Conservation (phyloP, 1,140 invertebrate species). For the Reticulitermes speratus region DNA sequence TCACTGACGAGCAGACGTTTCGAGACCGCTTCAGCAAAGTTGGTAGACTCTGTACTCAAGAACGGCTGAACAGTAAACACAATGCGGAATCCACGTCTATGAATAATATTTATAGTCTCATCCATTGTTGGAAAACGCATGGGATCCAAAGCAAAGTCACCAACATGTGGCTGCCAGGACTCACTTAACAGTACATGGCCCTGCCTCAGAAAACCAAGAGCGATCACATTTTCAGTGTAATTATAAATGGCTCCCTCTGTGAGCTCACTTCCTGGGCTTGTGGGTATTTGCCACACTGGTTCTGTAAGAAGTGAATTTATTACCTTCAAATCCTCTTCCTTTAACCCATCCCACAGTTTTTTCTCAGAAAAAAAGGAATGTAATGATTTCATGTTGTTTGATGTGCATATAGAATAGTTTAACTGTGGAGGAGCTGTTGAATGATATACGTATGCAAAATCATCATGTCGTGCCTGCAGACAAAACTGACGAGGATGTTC, state of each 20-base stretch:
- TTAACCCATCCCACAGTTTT: constrained; percentile 76
- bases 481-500: constrained; percentile 59
- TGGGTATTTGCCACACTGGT: constrained; percentile 81
- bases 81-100: constrained; percentile 79
- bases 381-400: constrained; percentile 71
- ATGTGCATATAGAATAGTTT: constrained; percentile 83
- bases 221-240: constrained; percentile 78
- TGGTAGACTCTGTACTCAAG: constrained; percentile 78
- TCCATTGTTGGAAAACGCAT: constrained; percentile 71
- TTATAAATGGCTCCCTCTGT: constrained; percentile 71
- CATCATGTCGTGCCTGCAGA: constrained; percentile 69
- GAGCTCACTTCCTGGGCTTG: constrained; percentile 58
- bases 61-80: constrained; percentile 83
- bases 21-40: constrained; percentile 74
- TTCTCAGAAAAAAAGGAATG: constrained; percentile 73
- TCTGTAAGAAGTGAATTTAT: constrained; percentile 75
- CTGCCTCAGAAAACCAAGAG: constrained; percentile 68
- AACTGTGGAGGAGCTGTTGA: constrained; percentile 63
- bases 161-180: constrained; percentile 78
- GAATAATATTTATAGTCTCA: constrained; percentile 76
- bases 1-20: constrained; percentile 70
- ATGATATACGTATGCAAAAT: constrained; percentile 73
- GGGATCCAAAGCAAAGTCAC: constrained; percentile 73
- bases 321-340: constrained; percentile 68
- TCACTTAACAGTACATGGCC: constrained; percentile 81